Base-by-base conservation (phyloP, 2,888 invertebrate genomes). In the Acheta domesticus region DNA sequence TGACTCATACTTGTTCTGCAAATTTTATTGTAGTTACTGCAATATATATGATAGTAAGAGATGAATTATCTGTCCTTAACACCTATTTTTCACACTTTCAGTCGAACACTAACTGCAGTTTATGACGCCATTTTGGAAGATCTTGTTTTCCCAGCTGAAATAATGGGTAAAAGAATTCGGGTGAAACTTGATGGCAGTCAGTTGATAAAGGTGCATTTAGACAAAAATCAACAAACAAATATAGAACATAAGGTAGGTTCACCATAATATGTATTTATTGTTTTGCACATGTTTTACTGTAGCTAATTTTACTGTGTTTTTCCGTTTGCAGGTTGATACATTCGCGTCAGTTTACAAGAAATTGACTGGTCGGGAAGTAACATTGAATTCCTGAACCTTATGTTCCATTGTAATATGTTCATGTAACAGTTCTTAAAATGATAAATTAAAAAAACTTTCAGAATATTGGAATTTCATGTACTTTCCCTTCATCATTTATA, bases 191-290 rank as follows among this genome's bases (percentile, higher is more conserved):
- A 99, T 87, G 99, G 99, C 83, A 94, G 96, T 77, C 94, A 98
- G 86, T 91, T 99, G 83, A 96, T 96, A 86, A 99, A 99, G 90
- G 97, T 98, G 84, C 98, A 98, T 88, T 91, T 99, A 86, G 98
- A 98, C 89, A 99, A 98, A 89, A 96, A 94, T 88, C 98, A 99
- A 88, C 98, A 98, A 89, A 99, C 98, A 82, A 98, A 97, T 84
- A 97, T 99, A 88, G 99, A 99, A 91, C 99, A 99, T 88, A 99
- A 99, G 93, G 97, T 98, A 88, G n/a, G n/a, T 86, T n/a, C n/a
- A n/a, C n/a, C n/a, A n/a, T n/a, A n/a, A n/a, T n/a, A n/a, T n/a
- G n/a, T n/a, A n/a, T n/a, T n/a, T n/a, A n/a, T n/a, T n/a, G n/a
- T n/a, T n/a, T n/a, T n/a, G n/a, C n/a, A n/a, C n/a, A n/a, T n/a